These are phyloP conservation scores for Eucidaris tribuloides DNA, from an alignment of 35 echinoderm and acorn worm genomes.

Conservation along the genomic window DNA sequence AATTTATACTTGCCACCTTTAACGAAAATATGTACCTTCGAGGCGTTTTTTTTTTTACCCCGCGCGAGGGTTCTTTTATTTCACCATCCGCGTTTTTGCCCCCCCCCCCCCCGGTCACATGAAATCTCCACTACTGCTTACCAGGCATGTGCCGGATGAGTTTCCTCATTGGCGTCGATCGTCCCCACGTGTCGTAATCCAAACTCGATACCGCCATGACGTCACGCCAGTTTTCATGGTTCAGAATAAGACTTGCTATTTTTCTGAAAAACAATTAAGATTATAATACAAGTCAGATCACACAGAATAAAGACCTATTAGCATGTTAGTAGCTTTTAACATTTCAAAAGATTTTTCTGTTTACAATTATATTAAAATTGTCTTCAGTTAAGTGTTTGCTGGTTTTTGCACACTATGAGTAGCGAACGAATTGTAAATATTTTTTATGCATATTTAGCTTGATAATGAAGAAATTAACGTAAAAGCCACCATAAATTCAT, in stretches of 20 bases:
- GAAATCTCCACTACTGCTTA: no score
- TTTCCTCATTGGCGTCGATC: conserved; percentile 86
- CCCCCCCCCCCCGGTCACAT: no score
- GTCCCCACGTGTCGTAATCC: conserved; percentile 27
- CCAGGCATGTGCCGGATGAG: conserved; percentile 92
- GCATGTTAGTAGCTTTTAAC: not conserved
- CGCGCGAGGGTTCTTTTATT: no score
- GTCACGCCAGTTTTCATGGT: conserved; percentile 61
- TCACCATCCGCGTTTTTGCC: no score
- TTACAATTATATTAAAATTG: not conserved
- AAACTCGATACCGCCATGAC: conserved; percentile 58
- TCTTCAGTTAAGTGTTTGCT: not conserved
- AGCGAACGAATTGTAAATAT: not conserved
- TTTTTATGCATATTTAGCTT: not conserved
- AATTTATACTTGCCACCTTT: no score
- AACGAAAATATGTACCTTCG: no score
- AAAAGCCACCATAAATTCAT: not conserved
- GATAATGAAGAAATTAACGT: not conserved
- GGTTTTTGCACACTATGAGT: not conserved
- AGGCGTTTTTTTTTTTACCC: no score
- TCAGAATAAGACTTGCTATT: conserved; percentile 58
- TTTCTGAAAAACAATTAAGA: conserved; percentile 57
- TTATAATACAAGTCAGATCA: no score
- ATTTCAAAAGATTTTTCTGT: not conserved
- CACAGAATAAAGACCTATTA: not conserved